Evolutionary conservation across 2,113 vertebrate species (phyloP).

Genomic region (Probosciger aterrimus): DNA sequence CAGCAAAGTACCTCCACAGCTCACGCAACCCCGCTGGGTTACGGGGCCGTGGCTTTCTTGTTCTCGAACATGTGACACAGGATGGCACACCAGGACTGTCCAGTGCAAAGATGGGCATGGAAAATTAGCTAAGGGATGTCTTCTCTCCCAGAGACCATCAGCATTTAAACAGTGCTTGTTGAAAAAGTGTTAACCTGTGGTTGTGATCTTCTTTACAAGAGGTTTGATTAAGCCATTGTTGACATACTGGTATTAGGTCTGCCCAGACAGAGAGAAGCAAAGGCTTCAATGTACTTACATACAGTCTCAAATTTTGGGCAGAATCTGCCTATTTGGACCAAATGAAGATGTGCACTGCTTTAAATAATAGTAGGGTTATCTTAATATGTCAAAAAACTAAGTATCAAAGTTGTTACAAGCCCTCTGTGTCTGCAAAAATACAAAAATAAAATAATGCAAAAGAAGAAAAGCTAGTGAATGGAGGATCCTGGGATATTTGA

Average conservation of each 20-base stretch:
- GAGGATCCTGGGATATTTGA: constrained; percentile 71
- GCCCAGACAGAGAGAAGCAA: constrained; percentile 40
- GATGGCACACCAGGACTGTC: constrained; percentile 97
- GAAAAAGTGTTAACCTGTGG: constrained; percentile 86
- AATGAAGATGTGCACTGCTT: constrained; percentile 71
- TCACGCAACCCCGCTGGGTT: constrained; percentile 83
- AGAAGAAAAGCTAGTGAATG: constrained; percentile 63
- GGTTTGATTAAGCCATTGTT: not conserved
- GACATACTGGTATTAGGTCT: constrained; percentile 34
- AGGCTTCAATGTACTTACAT: constrained; percentile 21
- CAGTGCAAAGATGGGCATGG: constrained; percentile 89
- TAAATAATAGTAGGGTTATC: constrained; percentile 52
- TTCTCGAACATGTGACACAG: constrained; percentile 93
- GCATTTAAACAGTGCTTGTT: constrained; percentile 93
- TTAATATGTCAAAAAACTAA: constrained; percentile 36
- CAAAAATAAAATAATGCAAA: constrained; percentile 51
- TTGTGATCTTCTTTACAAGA: not conserved
- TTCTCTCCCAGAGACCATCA: constrained; percentile 83
- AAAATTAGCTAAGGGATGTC: constrained; percentile 88
- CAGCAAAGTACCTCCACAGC: constrained; percentile 45
- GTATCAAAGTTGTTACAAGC: constrained; percentile 49
- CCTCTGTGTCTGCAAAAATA: constrained; percentile 60
- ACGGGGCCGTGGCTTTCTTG: constrained; percentile 91
- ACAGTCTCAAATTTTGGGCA: constrained; percentile 70
- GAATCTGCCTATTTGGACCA: constrained; percentile 73